Evolutionary conservation across 2,888 invertebrate species (phyloP).

Genomic region (Emmelina monodactyla): DNA sequence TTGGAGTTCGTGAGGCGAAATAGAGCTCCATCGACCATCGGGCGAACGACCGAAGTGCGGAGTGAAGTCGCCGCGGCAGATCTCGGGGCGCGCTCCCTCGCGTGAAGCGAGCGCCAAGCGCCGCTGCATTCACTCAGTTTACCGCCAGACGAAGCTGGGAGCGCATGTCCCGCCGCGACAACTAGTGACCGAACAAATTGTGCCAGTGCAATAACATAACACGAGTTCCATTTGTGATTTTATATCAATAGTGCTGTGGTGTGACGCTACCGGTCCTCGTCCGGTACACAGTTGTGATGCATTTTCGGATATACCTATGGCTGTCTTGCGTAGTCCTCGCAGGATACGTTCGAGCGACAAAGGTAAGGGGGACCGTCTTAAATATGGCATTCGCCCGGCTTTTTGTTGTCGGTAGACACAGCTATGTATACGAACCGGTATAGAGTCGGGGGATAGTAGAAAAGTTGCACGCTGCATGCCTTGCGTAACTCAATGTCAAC

Average conservation of each 20-base stretch:
- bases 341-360: conserved; percentile 77
- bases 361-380: conserved; percentile 71
- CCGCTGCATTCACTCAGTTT: conserved; percentile 57
- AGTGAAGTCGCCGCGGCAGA: conserved; percentile 37
- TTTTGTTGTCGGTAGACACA: conserved; percentile 37
- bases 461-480: conserved; percentile 31
- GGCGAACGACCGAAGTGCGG: conserved; percentile 33
- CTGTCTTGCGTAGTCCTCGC: conserved; percentile 76
- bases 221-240: conserved; percentile 18
- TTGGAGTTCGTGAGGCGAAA: conserved; percentile 51
- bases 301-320: conserved; percentile 79
- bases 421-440: conserved; percentile 19
- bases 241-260: conserved; percentile 36
- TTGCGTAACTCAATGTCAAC: conserved; percentile 64
- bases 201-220: conserved; percentile 61
- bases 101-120: conserved; percentile 48
- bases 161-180: conserved; percentile 46
- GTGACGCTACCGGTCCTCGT: conserved; percentile 29
- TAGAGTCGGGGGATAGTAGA: conserved; percentile 9
- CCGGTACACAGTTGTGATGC: conserved; percentile 68
- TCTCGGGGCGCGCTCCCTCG: conserved; percentile 38
- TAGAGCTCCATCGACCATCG: conserved; percentile 52
- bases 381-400: conserved; percentile 53
- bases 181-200: conserved; percentile 50
- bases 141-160: conserved; percentile 40